Base-by-base conservation (phyloP, 2,113 vertebrate species). In the Ursus arctos region DNA sequence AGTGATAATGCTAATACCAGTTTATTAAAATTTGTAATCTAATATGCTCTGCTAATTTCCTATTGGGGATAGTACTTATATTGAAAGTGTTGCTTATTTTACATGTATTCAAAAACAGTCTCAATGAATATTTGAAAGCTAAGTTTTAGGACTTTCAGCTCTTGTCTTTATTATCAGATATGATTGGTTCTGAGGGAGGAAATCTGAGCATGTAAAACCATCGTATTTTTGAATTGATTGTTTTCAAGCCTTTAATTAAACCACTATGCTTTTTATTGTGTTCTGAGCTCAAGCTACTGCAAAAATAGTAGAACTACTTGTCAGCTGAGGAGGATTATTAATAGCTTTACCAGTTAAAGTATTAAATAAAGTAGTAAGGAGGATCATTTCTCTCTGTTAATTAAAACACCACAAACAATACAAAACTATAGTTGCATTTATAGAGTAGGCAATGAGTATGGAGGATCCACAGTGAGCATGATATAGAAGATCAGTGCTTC, bases 1-100 rank as follows among this genome's bases (percentile, higher is more conserved):
- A 88, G 40, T 67, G 90, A 96, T 94, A 97, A 97, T 88, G 47
- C 63, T 97, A 96, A 97, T 72, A 84, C 55, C 33, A 72, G 80
- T 97, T 97, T 97, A 96, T 97, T 98, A 97, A 98, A 95, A 97
- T 93, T 96, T 94, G 51, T 88, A 91, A 94, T 93, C 84, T 94
- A 97, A 97, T 85, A 82, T 91, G 65, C 53, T 95, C 84, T 97
- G 40, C 81, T 97, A 97, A 98, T 97, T 97, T 98, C 80, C 93
- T 95, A 83, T 76, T 87, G 55, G 59, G 94, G 83, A 79, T 65
- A 97, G 40, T 92, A 26, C 57, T 97, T 95, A 80, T 72, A 94
- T 87, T 96, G 65, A 95, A 98, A 93, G 40, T 92, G 36, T 88
- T 90, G 33, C 87, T 96, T 94, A 82, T 96, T 96, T 95, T 85